Conservation (phyloP, 2,797 vertebrate genomes). For the Phataginus tetradactyla region DNA sequence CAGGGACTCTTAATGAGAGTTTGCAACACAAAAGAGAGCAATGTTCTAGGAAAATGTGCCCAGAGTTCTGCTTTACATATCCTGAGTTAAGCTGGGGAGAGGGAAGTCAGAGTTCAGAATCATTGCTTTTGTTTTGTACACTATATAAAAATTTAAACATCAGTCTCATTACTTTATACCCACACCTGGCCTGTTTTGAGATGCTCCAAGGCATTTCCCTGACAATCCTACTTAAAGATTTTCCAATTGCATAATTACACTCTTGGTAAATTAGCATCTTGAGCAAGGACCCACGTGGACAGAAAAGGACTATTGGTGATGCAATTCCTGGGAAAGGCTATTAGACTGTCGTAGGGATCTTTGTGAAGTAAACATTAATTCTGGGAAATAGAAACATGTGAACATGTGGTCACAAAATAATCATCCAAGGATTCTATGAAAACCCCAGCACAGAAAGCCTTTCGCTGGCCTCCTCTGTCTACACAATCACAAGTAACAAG, state of each 20-base stretch:
- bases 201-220: background rate
- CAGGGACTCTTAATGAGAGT: background rate
- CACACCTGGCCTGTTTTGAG: conserved; percentile 67
- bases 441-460: background rate
- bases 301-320: background rate
- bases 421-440: background rate
- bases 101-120: conserved; percentile 44
- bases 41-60: background rate
- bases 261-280: conserved; percentile 59
- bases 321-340: background rate
- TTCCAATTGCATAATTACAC: conserved; percentile 64
- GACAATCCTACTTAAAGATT: conserved; percentile 59
- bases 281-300: conserved; percentile 19
- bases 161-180: conserved; percentile 27
- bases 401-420: background rate
- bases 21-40: background rate
- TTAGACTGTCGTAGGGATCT: background rate
- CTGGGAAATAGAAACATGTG: background rate
- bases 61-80: conserved; percentile 7
- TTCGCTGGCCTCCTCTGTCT: background rate
- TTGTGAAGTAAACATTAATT: conserved; percentile 33
- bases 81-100: background rate
- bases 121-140: conserved; percentile 39
- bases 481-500: background rate
- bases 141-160: conserved; percentile 39